Evolutionary conservation across 2,797 vertebrate genomes (phyloP).

Genomic region (Anas georgica): DNA sequence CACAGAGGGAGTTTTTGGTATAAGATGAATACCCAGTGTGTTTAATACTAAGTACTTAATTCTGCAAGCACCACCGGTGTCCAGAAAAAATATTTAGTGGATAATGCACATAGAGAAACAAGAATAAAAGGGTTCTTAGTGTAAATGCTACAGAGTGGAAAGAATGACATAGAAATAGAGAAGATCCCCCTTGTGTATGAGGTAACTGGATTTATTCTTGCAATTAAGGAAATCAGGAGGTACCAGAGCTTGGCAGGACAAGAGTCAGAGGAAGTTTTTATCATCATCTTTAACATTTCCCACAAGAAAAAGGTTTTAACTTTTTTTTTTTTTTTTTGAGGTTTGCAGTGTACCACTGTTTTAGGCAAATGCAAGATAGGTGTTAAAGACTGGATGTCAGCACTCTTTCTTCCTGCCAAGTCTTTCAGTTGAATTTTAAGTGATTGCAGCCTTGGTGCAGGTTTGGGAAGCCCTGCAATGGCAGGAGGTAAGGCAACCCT

Average conservation of each 20-base stretch:
- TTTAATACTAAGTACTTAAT: background rate
- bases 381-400: background rate
- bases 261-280: background rate
- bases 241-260: fast-evolving
- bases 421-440: background rate
- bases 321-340: background rate
- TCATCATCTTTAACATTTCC: background rate
- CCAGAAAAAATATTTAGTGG: background rate
- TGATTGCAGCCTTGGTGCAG: background rate
- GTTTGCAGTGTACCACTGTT: background rate
- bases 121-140: background rate
- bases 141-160: background rate
- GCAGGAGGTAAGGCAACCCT: background rate
- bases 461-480: background rate
- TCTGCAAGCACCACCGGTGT: background rate
- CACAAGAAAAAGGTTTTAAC: background rate
- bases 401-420: background rate
- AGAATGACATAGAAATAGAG: background rate
- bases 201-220: background rate
- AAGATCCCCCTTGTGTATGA: background rate
- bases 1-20: background rate
- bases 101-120: background rate
- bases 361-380: background rate
- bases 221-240: background rate
- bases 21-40: background rate